phyloP scores from a whole-genome alignment of 2,888 invertebrate genomes.

The Synanthedon formicaeformis region DNA sequence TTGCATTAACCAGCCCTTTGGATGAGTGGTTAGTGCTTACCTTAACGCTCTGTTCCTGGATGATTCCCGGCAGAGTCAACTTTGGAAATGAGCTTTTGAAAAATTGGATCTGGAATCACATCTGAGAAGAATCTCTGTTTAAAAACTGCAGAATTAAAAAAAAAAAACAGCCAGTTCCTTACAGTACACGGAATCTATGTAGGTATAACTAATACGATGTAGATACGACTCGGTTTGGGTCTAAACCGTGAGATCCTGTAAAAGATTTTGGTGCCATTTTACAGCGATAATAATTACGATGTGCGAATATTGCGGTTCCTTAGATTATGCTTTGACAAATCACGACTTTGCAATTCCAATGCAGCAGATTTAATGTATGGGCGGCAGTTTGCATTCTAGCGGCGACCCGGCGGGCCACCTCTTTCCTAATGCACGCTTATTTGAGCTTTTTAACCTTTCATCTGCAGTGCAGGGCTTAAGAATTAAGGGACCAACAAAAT shows the following conservation, averaged over 20 bases:
- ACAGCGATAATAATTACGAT: constrained; percentile 69
- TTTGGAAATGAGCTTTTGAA: too few species aligned
- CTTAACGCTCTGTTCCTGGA: too few species aligned
- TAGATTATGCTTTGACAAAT: constrained; percentile 71
- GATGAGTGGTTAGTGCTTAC: too few species aligned
- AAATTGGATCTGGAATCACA: too few species aligned
- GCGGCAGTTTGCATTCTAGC: constrained; percentile 71
- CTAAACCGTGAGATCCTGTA: constrained; percentile 38
- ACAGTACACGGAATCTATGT: too few species aligned
- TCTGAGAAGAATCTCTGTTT: too few species aligned
- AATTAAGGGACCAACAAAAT: constrained; percentile 62
- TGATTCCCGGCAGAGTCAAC: too few species aligned
- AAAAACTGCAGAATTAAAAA: too few species aligned
- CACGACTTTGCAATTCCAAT: constrained; percentile 71
- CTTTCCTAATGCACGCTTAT: constrained; percentile 71
- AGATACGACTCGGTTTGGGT: constrained; percentile 7
- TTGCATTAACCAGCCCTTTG: too few species aligned
- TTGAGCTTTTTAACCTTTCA: constrained; percentile 71
- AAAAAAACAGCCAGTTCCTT: constrained; percentile 1
- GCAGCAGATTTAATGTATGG: constrained; percentile 70
- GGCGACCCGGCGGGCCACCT: constrained; percentile 67
- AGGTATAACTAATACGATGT: constrained; percentile 1
- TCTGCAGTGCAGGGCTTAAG: constrained; percentile 53
- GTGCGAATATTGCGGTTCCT: constrained; percentile 69
- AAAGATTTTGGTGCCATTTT: constrained; percentile 63